A percentile compares a stretch with the other conserved stretches of the same genome.
These are phyloP conservation scores for Crossaster papposus DNA, from an alignment of 53 echinoderm and acorn worm genomes.

Conservation along the genomic window DNA sequence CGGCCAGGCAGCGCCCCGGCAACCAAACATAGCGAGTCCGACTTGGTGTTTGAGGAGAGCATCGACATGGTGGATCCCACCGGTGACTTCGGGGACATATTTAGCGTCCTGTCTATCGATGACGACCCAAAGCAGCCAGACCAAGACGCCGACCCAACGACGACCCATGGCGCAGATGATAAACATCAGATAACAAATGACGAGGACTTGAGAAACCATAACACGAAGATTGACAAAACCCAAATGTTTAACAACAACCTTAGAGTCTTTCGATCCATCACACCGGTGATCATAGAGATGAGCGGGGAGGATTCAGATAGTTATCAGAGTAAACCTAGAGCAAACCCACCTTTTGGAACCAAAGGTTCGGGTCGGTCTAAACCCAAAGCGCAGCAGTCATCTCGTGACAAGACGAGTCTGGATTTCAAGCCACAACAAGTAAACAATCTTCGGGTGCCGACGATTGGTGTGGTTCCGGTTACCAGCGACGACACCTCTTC, in stretches of 20 bases:
- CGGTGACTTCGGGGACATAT: slow-evolving; percentile 21
- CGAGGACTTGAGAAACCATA: not conserved
- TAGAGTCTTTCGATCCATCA: not conserved
- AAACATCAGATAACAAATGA: not conserved
- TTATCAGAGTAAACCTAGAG: not conserved
- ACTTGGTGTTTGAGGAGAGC: slow-evolving; percentile 36
- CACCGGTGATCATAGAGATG: not conserved
- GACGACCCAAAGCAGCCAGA: not conserved
- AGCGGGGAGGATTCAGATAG: slow-evolving; percentile 53
- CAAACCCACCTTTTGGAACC: not conserved
- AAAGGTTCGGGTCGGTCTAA: not conserved
- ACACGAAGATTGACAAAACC: not conserved
- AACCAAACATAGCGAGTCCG: slow-evolving; percentile 33
- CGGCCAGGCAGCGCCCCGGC: slow-evolving; percentile 40
- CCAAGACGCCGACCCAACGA: not conserved
- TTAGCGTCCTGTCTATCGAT: slow-evolving; percentile 46
- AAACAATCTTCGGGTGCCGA: slow-evolving; percentile 1
- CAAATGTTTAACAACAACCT: not conserved
- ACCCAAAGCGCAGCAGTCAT: not conserved
- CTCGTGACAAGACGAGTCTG: not conserved
- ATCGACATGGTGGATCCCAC: not conserved
- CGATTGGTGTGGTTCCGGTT: slow-evolving; percentile 10
- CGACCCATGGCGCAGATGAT: not conserved
- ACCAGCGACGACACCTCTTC: slow-evolving; percentile 30
- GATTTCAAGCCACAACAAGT: not conserved